Evolutionary conservation across 1,140 invertebrate genomes (phyloP).

Genomic region (Monochamus saltuarius): DNA sequence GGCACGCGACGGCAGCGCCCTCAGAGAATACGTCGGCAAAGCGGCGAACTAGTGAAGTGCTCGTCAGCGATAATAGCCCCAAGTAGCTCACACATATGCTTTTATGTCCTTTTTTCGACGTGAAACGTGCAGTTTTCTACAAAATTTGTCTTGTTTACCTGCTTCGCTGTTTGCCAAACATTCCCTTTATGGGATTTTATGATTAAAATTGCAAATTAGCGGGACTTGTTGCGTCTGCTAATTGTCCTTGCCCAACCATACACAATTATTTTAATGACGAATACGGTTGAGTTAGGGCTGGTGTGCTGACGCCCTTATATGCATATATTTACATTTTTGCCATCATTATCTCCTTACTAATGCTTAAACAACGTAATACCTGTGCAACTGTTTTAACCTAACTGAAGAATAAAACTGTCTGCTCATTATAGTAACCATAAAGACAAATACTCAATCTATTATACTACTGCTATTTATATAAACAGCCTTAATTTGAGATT

Average conservation of each 20-base stretch:
- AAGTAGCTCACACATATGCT: slow-evolving; percentile 47
- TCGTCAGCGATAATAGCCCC: slow-evolving; percentile 47
- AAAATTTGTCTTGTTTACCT: slow-evolving; percentile 48
- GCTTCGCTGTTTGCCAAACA: slow-evolving; percentile 26
- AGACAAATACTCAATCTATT: too few relatives aligned
- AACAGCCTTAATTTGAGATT: too few relatives aligned
- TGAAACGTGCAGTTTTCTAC: slow-evolving; percentile 47
- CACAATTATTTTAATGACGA: neutral
- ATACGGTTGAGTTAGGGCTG: too few relatives aligned
- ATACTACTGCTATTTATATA: too few relatives aligned
- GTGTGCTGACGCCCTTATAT: too few relatives aligned
- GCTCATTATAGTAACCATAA: too few relatives aligned
- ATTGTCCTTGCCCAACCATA: slow-evolving; percentile 6
- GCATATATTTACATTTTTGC: too few relatives aligned
- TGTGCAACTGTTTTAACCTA: too few relatives aligned
- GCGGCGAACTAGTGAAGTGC: slow-evolving; percentile 44
- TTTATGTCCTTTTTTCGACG: slow-evolving; percentile 46
- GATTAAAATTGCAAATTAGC: slow-evolving; percentile 24
- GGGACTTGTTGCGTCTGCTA: slow-evolving; percentile 21
- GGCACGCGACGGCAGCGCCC: slow-evolving; percentile 30
- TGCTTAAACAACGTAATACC: too few relatives aligned
- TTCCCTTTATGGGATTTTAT: slow-evolving; percentile 21
- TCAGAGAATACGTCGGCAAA: slow-evolving; percentile 33
- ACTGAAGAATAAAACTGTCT: too few relatives aligned
- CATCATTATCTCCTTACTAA: too few relatives aligned